Base-by-base conservation (phyloP, 1,140 invertebrate genomes). In the Neuroterus valhalla region DNA sequence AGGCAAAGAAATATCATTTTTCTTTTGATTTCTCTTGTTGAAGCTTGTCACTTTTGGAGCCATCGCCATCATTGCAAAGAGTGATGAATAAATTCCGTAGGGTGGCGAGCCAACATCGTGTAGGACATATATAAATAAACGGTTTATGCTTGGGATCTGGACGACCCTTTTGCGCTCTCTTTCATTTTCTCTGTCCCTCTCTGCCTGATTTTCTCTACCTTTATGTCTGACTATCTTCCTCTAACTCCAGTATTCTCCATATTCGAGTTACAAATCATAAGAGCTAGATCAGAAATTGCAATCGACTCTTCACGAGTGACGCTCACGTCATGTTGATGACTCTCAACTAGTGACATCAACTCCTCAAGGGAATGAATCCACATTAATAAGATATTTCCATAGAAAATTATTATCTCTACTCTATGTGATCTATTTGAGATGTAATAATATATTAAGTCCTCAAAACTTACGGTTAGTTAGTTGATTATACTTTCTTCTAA, bases 101-200 rank as follows among this genome's bases (percentile, higher is more conserved):
- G 80, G 77, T 77, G 76, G 77, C 38, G 66, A 77, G 71, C 67
- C 74, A 83, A 83, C 82, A 85, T 85, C 84, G 77, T 80, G 79
- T 84, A 82, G 86, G 83, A 88, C 87, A 85, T 88, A 85, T 88
- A 88, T 89, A 89, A 89, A 88, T 89, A 88, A 89, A 89, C 84
- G 87, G 83, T 87, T 89, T 89, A 88, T 86, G 85, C 76, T 76
- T 77, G 78, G 79, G 81, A 81, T 75, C 79, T 78, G 55, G 76
- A 77, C 78, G 82, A 82, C 81, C 81, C 84, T 81, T 80, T 79
- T 78, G 74, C 44, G 31, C 67, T 70, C 66, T 43, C 72, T 62
- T 42, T 72, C 72, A 71, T 75, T 80, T 70, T 69, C 55, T 50
- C 75, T 77, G 76, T 81, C 76, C 43, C 78, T 77, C 78, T 80